These are phyloP conservation scores for Apotomis capreana DNA, from an alignment of 2,888 invertebrate species.

Conservation along the genomic window DNA sequence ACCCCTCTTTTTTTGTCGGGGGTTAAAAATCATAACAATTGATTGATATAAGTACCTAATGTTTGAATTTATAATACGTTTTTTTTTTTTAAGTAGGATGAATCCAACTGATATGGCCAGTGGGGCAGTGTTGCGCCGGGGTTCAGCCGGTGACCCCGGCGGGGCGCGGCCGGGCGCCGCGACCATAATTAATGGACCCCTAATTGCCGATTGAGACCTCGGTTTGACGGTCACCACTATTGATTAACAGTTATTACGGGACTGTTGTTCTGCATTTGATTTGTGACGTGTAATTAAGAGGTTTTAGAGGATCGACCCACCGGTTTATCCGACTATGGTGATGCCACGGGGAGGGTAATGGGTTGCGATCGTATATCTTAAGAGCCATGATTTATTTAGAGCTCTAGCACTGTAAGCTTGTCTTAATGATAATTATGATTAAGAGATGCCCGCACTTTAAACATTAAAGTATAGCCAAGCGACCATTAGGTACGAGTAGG, in stretches of 20 bases:
- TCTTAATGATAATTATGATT: no score
- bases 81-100: no score
- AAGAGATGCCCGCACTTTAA: no score
- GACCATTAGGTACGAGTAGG: no score
- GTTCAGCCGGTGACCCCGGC: conserved; percentile 43
- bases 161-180: conserved; percentile 41
- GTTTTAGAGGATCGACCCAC: conserved; percentile 1
- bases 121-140: neutral
- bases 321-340: neutral
- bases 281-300: conserved; percentile 37
- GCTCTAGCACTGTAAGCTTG: no score
- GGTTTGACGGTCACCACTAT: conserved; percentile 38
- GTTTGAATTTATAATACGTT: no score
- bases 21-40: no score
- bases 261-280: conserved; percentile 39
- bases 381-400: no score
- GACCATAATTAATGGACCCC: conserved; percentile 37
- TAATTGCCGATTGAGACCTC: conserved; percentile 39
- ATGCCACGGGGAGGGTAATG: neutral
- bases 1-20: no score
- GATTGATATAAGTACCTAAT: no score
- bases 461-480: no score
- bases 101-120: neutral
- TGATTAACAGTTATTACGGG: conserved; percentile 36
- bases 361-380: no score